Base-by-base conservation (phyloP, 2,113 vertebrate genomes). In the Istiophorus platypterus region DNA sequence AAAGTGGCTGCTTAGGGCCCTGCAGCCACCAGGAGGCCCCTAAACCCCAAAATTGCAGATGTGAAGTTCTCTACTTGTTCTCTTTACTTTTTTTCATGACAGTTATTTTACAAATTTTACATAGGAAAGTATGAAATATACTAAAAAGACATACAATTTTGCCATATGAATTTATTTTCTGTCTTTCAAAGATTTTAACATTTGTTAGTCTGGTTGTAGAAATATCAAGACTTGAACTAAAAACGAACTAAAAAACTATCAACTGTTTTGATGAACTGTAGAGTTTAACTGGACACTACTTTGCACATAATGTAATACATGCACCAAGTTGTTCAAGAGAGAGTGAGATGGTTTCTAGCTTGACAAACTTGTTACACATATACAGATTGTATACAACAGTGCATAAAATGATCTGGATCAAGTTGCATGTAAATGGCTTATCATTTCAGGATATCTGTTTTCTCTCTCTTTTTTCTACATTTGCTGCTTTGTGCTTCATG, bases 41-140 rank as follows among this genome's bases (percentile, higher is more conserved):
- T 34, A 54, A 49, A 61, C 39, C 31, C 7, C 64, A 17, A 82
- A 64, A 63, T 61, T 37, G 61, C 12, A 65, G 34, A 51, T 37
- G 18, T 27, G 22, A 47, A 49, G 49, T 61, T 34, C 17, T 45
- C 8, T 26, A 12, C 12, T 15, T 0, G 22, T 34, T 61, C 54
- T 39, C 51, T 29, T 2, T 31, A 26, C 27, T 61, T 62, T 39
- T 59, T 29, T 2, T 31, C 9, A n/a, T 7, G 47, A 31, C 12
- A 5, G 7, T 39, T n/a, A 47, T 64, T 72, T 58, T 10, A n/a
- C 4, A 17, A 41, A 7, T 9, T 45, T 45, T 45, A 2, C 11
- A 37, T 37, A 57, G 47, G 3, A 61, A 58, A 27, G 0, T 17
- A 37, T 22, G 29, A 56, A 41, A 39, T 39, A 1, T 63, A 1